Evolutionary conservation across 2,113 vertebrate species (phyloP).

Genomic region (Pterocles burchelli): DNA sequence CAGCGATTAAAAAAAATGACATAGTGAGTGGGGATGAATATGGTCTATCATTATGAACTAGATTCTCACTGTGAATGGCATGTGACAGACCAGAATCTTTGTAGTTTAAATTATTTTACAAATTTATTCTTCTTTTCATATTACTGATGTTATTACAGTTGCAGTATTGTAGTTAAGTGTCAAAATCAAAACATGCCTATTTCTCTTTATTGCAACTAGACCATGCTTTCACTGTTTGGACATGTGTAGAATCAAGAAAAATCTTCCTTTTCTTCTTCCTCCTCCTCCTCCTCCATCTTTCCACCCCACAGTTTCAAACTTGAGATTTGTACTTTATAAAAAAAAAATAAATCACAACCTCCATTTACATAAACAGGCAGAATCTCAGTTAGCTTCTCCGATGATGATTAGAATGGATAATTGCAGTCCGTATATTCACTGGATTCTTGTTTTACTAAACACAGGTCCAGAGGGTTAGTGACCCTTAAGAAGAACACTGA

Average conservation of each 20-base stretch:
- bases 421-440: not conserved
- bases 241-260: not conserved
- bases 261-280: not conserved
- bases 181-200: not conserved
- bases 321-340: not conserved
- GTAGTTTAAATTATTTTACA: not conserved
- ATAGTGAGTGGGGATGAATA: not conserved
- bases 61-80: slow-evolving; percentile 2
- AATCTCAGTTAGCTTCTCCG: not conserved
- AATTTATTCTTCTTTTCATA: not conserved
- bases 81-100: slow-evolving; percentile 3
- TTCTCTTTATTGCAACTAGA: not conserved
- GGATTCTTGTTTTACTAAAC: not conserved
- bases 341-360: not conserved
- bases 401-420: not conserved
- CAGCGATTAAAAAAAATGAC: not conserved
- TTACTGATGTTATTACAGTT: not conserved
- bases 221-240: not conserved
- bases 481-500: not conserved
- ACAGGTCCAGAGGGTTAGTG: not conserved
- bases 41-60: not conserved
- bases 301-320: not conserved
- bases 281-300: not conserved
- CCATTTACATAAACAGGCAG: not conserved
- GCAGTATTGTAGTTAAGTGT: not conserved